Evolutionary conservation across 2,113 vertebrate genomes (phyloP), one percentile per base, ranked within the genome.

Genomic region (Myodes glareolus): DNA sequence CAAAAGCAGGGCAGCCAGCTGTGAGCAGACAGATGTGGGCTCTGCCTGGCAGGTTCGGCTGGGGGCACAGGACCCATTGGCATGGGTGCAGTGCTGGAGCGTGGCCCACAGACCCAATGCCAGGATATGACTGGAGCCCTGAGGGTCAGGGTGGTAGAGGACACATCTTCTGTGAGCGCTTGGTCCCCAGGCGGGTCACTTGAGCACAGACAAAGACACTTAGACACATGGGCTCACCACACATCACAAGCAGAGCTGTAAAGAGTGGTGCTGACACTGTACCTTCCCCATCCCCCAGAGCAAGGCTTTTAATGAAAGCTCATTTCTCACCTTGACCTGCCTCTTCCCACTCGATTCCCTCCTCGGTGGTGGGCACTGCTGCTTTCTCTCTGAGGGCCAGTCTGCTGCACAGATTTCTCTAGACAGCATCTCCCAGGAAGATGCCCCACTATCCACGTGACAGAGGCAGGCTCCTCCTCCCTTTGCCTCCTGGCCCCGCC

Each of bases 291-390:
- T 68, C 25, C 52, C 21, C 21, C 36, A 3, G 19, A 39, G 52
- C 80, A 52, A 29, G 58, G 25, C 33, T 58, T 58, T 58, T 58
- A 12, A n/a, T 19, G n/a, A 17, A 55, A 42, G 36, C 14, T 33
- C 76, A 1, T 67, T 76, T 63, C 97, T 97, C 92, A 96, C 82
- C 96, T 91, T 77, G 88, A 42, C 47, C 70, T 81, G 75, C 76
- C 8, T 81, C 90, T 77, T 29, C 90, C 61, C 16, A 23, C 47
- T 55, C 0, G 0, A 17, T 86, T 45, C 81, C n/a, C 55, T 80
- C 36, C 4, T 0, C 55, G 42, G 36, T 36, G 84, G 23, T 36
- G 4, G 33, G 47, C 11, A 6, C 81, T 52, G 58, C 50, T 36
- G 23, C 63, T 52, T 81, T 36, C 93, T 88, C 23, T 70, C 88